Evolutionary conservation across 2,797 vertebrate species (phyloP).

Genomic region (Cheirogaleus major): DNA sequence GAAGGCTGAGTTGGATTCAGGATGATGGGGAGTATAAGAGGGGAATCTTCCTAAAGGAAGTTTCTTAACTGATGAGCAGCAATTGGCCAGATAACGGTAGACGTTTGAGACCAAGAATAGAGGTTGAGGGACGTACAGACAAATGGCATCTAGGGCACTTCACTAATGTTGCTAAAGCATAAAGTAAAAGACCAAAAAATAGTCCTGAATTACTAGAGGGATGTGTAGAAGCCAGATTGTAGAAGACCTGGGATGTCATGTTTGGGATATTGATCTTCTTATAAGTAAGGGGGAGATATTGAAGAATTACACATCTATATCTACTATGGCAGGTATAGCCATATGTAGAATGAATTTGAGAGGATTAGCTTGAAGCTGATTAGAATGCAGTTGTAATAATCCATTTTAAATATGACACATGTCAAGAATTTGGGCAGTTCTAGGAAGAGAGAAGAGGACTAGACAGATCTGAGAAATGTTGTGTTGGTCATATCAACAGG

Average conservation of each 20-base stretch:
- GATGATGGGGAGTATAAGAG: background rate
- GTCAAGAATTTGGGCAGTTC: background rate
- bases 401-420: background rate
- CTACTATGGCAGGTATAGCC: background rate
- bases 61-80: background rate
- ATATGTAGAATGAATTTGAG: background rate
- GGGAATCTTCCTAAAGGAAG: background rate
- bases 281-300: background rate
- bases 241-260: background rate
- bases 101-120: background rate
- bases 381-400: background rate
- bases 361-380: background rate
- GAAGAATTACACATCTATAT: background rate
- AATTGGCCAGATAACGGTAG: background rate
- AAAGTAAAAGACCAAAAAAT: background rate
- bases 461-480: background rate
- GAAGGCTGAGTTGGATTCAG: background rate
- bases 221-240: background rate
- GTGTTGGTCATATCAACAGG: background rate
- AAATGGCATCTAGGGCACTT: background rate
- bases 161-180: background rate
- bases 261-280: background rate
- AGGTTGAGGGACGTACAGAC: background rate
- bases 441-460: background rate
- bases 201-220: background rate